These are phyloP conservation scores for Bhutanitis thaidina DNA, from an alignment of 2,888 invertebrate genomes.

Conservation along the genomic window DNA sequence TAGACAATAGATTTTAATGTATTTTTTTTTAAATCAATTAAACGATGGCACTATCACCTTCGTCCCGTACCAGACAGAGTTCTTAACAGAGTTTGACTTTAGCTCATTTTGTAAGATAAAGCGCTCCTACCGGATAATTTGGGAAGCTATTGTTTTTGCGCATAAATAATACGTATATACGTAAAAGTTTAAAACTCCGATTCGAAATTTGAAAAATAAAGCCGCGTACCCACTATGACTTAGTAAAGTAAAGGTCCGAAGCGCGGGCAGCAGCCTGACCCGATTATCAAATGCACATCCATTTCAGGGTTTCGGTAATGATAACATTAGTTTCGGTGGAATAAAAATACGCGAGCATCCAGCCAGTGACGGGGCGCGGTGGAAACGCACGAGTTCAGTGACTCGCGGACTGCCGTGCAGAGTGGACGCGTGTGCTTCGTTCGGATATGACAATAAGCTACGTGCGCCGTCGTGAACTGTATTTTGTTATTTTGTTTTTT, in stretches of 20 bases:
- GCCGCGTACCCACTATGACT: background rate
- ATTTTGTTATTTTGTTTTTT: constrained; percentile 27
- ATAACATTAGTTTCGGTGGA: constrained; percentile 57
- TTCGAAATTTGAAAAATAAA: background rate
- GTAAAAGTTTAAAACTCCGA: too few relatives aligned
- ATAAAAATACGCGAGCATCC: constrained; percentile 54
- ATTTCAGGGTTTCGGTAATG: constrained; percentile 63
- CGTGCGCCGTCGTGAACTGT: constrained; percentile 33
- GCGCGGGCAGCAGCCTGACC: constrained; percentile 50
- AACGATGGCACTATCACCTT: too few relatives aligned
- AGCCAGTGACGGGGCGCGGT: constrained; percentile 48
- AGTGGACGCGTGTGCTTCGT: constrained; percentile 40
- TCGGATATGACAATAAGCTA: constrained; percentile 4
- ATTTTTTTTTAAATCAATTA: too few relatives aligned
- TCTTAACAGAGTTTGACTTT: too few relatives aligned
- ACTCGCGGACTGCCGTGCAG: constrained; percentile 54
- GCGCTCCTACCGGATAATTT: too few relatives aligned
- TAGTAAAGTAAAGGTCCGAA: background rate
- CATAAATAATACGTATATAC: too few relatives aligned
- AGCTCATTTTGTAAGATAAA: too few relatives aligned
- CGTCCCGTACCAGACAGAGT: too few relatives aligned
- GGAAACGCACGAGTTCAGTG: constrained; percentile 66
- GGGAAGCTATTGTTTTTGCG: too few relatives aligned
- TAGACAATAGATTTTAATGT: too few relatives aligned
- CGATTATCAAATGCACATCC: constrained; percentile 53